Evolutionary conservation across 1,140 invertebrate genomes (phyloP).

Genomic region (Hypothenemus hampei): DNA sequence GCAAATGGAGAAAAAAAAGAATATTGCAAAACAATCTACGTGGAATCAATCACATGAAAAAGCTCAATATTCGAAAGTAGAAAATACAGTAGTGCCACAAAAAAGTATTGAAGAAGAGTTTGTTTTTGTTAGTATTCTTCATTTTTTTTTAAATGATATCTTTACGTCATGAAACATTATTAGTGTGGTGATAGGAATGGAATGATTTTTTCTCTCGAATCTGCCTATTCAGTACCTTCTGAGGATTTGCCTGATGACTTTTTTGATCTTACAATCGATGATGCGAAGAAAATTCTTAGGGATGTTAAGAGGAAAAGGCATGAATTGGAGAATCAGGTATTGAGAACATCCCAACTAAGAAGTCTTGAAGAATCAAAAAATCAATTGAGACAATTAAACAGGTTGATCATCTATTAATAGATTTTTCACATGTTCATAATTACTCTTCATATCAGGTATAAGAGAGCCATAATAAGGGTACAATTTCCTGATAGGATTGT

Average conservation of each 20-base stretch:
- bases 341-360: constrained; percentile 60
- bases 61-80: no score
- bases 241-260: constrained; percentile 76
- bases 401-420: no score
- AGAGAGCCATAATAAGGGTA: constrained; percentile 68
- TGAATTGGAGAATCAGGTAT: constrained; percentile 57
- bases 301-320: constrained; percentile 61
- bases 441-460: constrained; percentile 53
- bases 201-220: constrained; percentile 61
- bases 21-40: background rate
- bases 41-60: constrained; percentile 25
- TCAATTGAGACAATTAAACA: constrained; percentile 54
- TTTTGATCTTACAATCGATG: constrained; percentile 74
- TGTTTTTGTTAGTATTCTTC: constrained; percentile 44
- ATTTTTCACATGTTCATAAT: no score
- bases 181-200: constrained; percentile 62
- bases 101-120: constrained; percentile 38
- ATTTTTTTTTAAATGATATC: no score
- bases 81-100: background rate
- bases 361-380: constrained; percentile 57
- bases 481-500: constrained; percentile 77
- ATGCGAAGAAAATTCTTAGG: constrained; percentile 65
- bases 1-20: constrained; percentile 11
- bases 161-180: no score
- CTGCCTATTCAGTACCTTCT: constrained; percentile 48